Evolutionary conservation across 1,140 invertebrate genomes (phyloP), one percentile per base, ranked within the genome.

Genomic region (Scaptomyza graminum): DNA sequence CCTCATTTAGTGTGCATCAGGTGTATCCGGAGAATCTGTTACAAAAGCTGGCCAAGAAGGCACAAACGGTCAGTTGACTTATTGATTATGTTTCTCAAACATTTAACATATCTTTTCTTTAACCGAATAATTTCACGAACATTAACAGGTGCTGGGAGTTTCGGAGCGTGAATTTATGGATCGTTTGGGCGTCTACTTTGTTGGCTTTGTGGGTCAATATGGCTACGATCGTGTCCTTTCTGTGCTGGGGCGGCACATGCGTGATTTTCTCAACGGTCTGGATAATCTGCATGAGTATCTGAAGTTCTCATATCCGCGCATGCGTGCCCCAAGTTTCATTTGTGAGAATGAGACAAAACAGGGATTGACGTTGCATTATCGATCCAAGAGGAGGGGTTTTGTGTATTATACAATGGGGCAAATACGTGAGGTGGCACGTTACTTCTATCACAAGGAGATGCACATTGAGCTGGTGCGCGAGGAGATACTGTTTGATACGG

Each of bases 261-360:
- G 98, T 61, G 98, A 99, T 92, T 99, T 99, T 91, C 94, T 99
- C 0, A 99, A 99, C 88, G 98, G 98, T 54, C 92, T 99, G 75
- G 98, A 99, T 92, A 99, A 99, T 93, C 93, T 99, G 28, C 98
- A 99, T 91, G 98, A 99, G 91, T 99, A 99, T 91, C 93, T 99
- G 2, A 98, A 98, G 92, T 98, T 99, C 92, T 98, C 97, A 22
- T 99, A 99, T 91, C 98, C 98, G 0, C 94, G 97, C 79, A 96
- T 98, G 94, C 80, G 91, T 68, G 97, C 98, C 0, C 98, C 98
- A 1, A 98, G 97, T 57, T 99, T 99, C 90, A 98, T 98, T 76
- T 98, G 98, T 87, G 97, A 99, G 92, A 97, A 98, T 87, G 98
- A 99, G 92, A 97, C 96, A 0, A 94, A 95, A 54, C 95, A 96